phyloP scores from a whole-genome alignment of 2,113 vertebrate species.

The Cephalopholis sonnerati region DNA sequence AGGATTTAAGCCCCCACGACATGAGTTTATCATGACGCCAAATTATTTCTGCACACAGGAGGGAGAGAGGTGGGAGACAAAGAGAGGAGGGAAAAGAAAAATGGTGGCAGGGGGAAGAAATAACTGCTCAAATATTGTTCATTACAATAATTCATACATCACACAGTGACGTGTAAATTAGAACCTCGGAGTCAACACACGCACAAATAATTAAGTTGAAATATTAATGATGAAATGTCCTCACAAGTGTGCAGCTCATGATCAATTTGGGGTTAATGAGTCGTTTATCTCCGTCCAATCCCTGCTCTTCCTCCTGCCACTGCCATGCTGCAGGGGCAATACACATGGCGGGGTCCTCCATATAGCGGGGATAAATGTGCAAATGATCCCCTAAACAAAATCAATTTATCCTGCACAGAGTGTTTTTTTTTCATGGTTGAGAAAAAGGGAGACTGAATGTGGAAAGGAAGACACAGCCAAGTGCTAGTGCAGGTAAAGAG shows the following conservation, averaged over 20 bases:
- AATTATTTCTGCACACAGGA: constrained; percentile 53
- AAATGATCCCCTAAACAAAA: constrained; percentile 80
- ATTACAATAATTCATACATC: constrained; percentile 85
- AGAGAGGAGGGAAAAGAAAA: constrained; percentile 47
- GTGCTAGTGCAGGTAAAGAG: neutral
- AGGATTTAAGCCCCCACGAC: constrained; percentile 35
- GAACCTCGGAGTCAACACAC: constrained; percentile 77
- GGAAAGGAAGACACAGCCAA: constrained; percentile 20
- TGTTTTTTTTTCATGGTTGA: constrained; percentile 40
- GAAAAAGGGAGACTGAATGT: constrained; percentile 24
- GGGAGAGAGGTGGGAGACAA: constrained; percentile 39
- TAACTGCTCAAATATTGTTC: constrained; percentile 77
- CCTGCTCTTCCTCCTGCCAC: constrained; percentile 57
- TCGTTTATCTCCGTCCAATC: constrained; percentile 80
- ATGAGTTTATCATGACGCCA: constrained; percentile 47
- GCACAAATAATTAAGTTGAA: constrained; percentile 84
- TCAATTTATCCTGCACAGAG: constrained; percentile 59
- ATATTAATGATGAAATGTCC: constrained; percentile 83
- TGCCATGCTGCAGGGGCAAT: constrained; percentile 27
- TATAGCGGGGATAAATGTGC: constrained; percentile 60
- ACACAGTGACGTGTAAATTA: constrained; percentile 78
- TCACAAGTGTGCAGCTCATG: constrained; percentile 75
- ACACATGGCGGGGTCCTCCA: constrained; percentile 47
- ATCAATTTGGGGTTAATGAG: constrained; percentile 86
- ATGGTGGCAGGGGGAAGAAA: constrained; percentile 54